Conservation (phyloP, 1,140 invertebrate genomes). For the Cydia amplana region DNA sequence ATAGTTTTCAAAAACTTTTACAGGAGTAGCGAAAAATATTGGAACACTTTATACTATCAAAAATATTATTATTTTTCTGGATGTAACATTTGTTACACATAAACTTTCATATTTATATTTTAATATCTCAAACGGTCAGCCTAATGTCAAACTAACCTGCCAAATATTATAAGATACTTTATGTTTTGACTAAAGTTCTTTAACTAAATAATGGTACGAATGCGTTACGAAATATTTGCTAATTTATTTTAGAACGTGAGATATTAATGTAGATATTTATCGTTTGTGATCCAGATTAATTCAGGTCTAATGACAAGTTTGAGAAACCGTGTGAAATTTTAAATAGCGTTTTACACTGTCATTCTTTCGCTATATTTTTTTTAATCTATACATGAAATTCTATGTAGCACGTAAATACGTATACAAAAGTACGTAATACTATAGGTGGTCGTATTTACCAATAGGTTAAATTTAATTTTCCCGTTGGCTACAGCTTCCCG, state of each 20-base stretch:
- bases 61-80: neutral
- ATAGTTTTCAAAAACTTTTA: neutral
- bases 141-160: constrained; percentile 23
- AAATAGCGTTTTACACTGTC: neutral
- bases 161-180: constrained; percentile 29
- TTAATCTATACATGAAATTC: neutral
- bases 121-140: constrained; percentile 27
- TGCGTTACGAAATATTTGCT: constrained; percentile 20
- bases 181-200: constrained; percentile 39
- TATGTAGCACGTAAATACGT: neutral
- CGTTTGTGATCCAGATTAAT: neutral
- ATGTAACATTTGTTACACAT: neutral
- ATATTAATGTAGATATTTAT: neutral
- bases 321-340: neutral
- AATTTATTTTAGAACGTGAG: constrained; percentile 10
- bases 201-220: constrained; percentile 24
- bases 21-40: too few relatives aligned
- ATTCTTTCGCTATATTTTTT: neutral
- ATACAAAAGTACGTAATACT: neutral
- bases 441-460: neutral
- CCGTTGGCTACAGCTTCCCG: neutral
- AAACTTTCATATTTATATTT: constrained; percentile 5
- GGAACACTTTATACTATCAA: too few relatives aligned
- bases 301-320: neutral
- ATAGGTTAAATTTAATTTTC: constrained; percentile 4